Percentiles rank a stretch among this genome's conserved stretches.
Evolutionary conservation across 2,888 invertebrate genomes (phyloP).

Genomic region (Ctena decussata): DNA sequence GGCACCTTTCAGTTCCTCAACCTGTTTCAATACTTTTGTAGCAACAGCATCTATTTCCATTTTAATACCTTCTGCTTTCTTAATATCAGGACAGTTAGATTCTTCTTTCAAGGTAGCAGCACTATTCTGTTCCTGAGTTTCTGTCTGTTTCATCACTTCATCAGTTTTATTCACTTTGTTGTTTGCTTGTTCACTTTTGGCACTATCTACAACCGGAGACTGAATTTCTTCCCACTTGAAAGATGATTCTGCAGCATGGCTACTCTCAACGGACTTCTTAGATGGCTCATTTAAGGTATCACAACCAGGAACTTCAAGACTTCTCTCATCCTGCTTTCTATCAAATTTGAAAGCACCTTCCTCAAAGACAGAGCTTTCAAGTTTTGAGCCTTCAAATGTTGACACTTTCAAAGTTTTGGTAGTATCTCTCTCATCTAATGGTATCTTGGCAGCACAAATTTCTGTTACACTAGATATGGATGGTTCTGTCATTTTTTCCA

Average conservation of each 20-base stretch:
- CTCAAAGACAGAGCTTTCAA: no score
- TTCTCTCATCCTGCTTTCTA: no score
- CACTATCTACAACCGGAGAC: constrained; percentile 1
- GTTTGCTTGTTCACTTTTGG: not conserved
- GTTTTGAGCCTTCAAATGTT: no score
- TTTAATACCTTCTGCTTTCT: not conserved
- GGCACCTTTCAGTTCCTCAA: not conserved
- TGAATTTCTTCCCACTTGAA: not conserved
- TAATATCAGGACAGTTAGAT: not conserved
- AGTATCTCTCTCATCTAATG: no score
- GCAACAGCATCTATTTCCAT: constrained; percentile 4
- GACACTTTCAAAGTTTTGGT: no score
- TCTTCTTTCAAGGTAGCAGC: not conserved
- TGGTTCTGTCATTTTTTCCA: no score
- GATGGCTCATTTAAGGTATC: not conserved
- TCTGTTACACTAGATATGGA: no score
- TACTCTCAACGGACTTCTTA: not conserved
- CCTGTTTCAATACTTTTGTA: not conserved
- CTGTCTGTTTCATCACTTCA: not conserved
- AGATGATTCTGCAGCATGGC: not conserved
- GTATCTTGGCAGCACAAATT: no score
- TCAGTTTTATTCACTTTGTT: not conserved
- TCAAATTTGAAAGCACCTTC: no score
- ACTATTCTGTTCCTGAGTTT: not conserved
- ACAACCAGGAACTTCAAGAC: not conserved